phyloP scores from a whole-genome alignment of 2,113 vertebrate genomes.

The Cyanoderma ruficeps region DNA sequence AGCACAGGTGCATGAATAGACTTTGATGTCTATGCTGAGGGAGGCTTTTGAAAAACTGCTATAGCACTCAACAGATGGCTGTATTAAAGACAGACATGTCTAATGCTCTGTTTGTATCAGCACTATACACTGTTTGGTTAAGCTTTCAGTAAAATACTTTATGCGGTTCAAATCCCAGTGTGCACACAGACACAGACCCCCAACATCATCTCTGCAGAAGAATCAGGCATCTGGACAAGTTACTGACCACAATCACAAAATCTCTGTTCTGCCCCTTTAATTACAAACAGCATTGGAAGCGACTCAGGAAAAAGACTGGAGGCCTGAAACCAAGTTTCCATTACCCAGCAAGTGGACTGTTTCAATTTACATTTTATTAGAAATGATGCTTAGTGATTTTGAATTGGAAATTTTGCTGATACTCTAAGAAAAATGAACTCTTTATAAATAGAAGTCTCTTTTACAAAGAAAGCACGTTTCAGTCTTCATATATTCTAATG shows the following conservation, averaged over 20 bases:
- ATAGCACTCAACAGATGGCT: slow-evolving; percentile 43
- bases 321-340: not conserved
- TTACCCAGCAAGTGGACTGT: not conserved
- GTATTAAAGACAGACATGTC: not conserved
- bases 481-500: not conserved
- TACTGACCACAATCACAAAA: not conserved
- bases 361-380: not conserved
- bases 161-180: not conserved
- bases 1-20: slow-evolving; percentile 28
- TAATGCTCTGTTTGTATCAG: not conserved
- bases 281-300: not conserved
- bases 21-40: slow-evolving; percentile 40
- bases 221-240: not conserved
- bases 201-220: not conserved
- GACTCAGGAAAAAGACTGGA: not conserved
- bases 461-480: not conserved
- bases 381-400: not conserved
- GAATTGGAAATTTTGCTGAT: not conserved
- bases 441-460: not conserved
- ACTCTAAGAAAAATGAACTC: not conserved
- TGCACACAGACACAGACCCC: not conserved
- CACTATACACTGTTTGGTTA: not conserved
- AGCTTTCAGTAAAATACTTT: not conserved
- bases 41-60: slow-evolving; percentile 40
- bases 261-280: not conserved